A percentile compares a stretch with the other conserved stretches of the same genome.
Evolutionary conservation across 2,888 invertebrate species (phyloP).

Genomic region (Cylindroiulus punctatus): DNA sequence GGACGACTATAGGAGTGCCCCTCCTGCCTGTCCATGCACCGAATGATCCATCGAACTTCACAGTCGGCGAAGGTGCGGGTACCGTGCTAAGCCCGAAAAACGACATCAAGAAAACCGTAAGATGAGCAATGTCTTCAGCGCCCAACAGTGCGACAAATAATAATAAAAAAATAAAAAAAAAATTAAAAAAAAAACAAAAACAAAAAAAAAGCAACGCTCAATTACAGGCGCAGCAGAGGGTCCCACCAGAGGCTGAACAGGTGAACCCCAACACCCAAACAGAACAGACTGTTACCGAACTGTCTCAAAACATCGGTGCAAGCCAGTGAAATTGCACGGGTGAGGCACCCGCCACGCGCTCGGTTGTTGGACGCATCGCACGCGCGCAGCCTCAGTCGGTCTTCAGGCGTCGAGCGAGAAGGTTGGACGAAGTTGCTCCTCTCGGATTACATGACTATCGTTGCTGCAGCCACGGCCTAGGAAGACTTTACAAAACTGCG

Average conservation of each 20-base stretch:
- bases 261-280: background rate
- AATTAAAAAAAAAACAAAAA: too few relatives aligned
- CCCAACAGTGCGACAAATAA: conserved; percentile 36
- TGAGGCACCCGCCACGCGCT: too few relatives aligned
- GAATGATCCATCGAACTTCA: background rate
- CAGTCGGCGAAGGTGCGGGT: background rate
- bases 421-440: too few relatives aligned
- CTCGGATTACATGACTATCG: too few relatives aligned
- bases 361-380: too few relatives aligned
- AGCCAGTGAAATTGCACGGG: too few relatives aligned
- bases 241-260: background rate
- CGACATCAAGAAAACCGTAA: background rate
- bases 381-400: background rate
- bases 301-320: too few relatives aligned
- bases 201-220: background rate
- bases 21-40: background rate
- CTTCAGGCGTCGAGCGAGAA: background rate
- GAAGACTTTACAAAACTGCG: too few relatives aligned
- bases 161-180: too few relatives aligned
- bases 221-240: conserved; percentile 47
- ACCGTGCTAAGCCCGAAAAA: background rate
- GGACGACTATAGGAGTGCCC: too few relatives aligned
- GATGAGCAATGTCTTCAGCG: conserved; percentile 36
- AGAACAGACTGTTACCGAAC: too few relatives aligned
- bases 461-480: too few relatives aligned